These are phyloP conservation scores for Arnoldichthys spilopterus DNA, from an alignment of 2,797 vertebrate species.

Conservation along the genomic window DNA sequence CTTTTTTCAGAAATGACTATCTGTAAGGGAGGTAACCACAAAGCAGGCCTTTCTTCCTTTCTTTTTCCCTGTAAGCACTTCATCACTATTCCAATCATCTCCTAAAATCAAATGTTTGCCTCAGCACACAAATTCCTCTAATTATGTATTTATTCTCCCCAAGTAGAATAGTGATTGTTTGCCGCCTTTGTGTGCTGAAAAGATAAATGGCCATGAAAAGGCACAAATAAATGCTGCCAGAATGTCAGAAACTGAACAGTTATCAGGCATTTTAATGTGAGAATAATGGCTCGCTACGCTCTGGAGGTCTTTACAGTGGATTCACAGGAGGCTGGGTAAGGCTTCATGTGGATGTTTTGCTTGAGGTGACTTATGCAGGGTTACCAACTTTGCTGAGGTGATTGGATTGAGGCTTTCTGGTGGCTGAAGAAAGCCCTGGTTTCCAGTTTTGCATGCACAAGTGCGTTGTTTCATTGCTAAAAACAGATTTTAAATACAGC, in stretches of 20 bases:
- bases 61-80: not conserved
- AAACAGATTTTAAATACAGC: too few relatives aligned
- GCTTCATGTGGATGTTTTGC: not conserved
- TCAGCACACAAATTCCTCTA: slow-evolving; percentile 27
- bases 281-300: slow-evolving; percentile 8
- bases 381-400: too few relatives aligned
- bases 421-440: too few relatives aligned
- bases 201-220: slow-evolving; percentile 55
- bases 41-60: not conserved
- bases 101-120: slow-evolving; percentile 38
- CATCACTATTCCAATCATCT: slow-evolving; percentile 45
- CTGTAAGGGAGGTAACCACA: not conserved
- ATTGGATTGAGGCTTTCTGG: too few relatives aligned
- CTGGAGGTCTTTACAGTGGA: not conserved
- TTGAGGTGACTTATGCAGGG: not conserved
- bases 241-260: slow-evolving; percentile 28
- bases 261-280: slow-evolving; percentile 37
- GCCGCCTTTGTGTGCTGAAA: slow-evolving; percentile 52
- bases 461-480: too few relatives aligned
- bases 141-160: slow-evolving; percentile 45
- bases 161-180: slow-evolving; percentile 47
- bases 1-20: not conserved
- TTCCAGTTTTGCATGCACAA: too few relatives aligned
- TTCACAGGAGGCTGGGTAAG: not conserved
- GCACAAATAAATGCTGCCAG: slow-evolving; percentile 30